phyloP scores from a whole-genome alignment of 37 sponge, comb jelly and placozoan genomes.

The Mnemiopsis leidyi region DNA sequence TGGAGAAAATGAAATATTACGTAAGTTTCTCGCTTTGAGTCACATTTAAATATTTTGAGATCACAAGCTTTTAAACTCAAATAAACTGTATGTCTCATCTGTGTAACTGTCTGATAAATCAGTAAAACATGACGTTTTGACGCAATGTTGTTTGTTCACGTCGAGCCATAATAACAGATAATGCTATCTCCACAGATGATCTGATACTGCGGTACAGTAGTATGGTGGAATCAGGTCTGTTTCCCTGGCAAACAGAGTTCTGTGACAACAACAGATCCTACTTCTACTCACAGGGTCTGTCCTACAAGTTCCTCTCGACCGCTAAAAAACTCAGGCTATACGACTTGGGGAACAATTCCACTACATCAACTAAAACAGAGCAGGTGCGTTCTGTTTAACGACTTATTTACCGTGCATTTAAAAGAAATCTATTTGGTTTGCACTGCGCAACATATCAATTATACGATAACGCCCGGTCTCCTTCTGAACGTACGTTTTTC shows the following conservation, averaged over 20 bases:
- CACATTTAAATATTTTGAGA: not conserved
- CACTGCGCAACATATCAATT: no score
- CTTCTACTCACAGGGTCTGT: not conserved
- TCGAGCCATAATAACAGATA: not conserved
- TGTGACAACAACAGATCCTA: slow-evolving; percentile 14
- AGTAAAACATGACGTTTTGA: not conserved
- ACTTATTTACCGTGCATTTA: no score
- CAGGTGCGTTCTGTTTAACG: no score
- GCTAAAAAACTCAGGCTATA: not conserved
- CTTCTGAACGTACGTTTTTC: no score
- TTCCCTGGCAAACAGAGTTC: not conserved
- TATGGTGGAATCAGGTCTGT: not conserved
- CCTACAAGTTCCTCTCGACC: not conserved
- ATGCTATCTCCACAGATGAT: not conserved
- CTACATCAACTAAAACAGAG: not conserved
- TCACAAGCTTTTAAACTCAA: no score
- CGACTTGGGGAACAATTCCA: not conserved
- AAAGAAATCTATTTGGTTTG: no score
- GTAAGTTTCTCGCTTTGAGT: not conserved
- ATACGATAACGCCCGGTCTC: no score
- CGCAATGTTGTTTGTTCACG: not conserved
- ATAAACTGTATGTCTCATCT: no score
- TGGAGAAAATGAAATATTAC: not conserved
- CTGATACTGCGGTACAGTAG: not conserved
- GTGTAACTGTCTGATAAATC: not conserved